Percentiles rank a stretch among this genome's conserved stretches.
phyloP scores from a whole-genome alignment of 2,113 vertebrate species.

The Corydoras maculifer region DNA sequence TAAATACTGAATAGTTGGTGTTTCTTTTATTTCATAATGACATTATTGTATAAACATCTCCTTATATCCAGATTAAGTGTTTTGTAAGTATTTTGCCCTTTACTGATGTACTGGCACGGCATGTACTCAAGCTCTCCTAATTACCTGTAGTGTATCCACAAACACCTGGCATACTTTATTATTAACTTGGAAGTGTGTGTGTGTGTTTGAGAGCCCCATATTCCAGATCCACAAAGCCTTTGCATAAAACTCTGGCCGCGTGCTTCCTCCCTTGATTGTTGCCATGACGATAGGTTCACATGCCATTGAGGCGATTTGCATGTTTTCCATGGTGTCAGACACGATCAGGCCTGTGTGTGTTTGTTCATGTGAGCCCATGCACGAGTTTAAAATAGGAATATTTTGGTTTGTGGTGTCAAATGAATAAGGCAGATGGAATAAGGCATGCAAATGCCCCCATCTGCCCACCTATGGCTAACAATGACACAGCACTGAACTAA shows the following conservation, averaged over 20 bases:
- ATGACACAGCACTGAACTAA: background rate
- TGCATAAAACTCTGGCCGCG: constrained; percentile 50
- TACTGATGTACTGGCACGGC: too few relatives aligned
- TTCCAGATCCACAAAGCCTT: constrained; percentile 46
- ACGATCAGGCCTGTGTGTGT: constrained; percentile 1
- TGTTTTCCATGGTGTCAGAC: constrained; percentile 36
- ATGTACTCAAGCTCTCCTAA: background rate
- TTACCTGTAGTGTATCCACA: background rate
- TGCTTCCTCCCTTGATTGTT: constrained; percentile 40
- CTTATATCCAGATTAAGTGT: too few relatives aligned
- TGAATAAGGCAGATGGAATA: constrained; percentile 13
- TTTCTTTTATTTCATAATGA: too few relatives aligned
- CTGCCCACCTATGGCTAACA: constrained; percentile 12
- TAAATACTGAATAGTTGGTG: too few relatives aligned
- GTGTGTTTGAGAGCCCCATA: background rate
- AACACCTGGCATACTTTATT: background rate
- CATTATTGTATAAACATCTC: too few relatives aligned
- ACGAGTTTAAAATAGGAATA: constrained; percentile 13
- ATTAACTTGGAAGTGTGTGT: background rate
- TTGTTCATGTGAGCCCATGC: constrained; percentile 20
- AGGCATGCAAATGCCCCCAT: constrained; percentile 32
- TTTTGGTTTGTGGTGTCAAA: constrained; percentile 24
- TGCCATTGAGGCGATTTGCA: constrained; percentile 53
- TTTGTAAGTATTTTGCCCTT: too few relatives aligned
- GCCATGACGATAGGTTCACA: constrained; percentile 48